These are phyloP conservation scores for Uria lomvia DNA, from an alignment of 2,113 vertebrate species.

Conservation along the genomic window DNA sequence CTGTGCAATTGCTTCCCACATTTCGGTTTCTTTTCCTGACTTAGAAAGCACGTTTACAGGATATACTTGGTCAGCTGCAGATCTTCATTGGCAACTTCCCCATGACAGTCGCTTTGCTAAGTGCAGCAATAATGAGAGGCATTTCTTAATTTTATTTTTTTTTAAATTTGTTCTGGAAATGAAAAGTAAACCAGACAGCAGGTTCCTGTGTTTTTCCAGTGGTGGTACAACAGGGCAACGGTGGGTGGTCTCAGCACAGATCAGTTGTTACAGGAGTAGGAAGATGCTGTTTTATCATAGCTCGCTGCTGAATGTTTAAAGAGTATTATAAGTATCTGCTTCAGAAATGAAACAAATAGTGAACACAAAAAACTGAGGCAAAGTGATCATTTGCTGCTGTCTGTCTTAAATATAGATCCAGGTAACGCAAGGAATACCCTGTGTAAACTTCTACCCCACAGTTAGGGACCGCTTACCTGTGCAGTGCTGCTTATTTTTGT, in stretches of 20 bases:
- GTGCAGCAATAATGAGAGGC: not conserved
- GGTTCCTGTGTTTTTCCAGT: not conserved
- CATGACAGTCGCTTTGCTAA: not conserved
- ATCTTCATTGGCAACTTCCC: not conserved
- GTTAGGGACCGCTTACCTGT: not conserved
- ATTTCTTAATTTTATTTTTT: not conserved
- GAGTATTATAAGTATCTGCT: not conserved
- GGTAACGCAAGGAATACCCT: not conserved
- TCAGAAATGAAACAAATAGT: not conserved
- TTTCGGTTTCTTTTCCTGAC: constrained; percentile 19
- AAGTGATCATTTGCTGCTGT: not conserved
- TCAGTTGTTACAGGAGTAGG: not conserved
- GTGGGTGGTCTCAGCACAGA: not conserved
- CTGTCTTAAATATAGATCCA: not conserved
- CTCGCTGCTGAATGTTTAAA: not conserved
- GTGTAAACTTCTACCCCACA: not conserved
- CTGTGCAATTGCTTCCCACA: not conserved
- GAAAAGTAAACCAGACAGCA: not conserved
- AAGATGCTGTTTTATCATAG: constrained; percentile 38
- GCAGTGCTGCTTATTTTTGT: not conserved
- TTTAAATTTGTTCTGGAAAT: not conserved
- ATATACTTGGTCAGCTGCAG: not conserved
- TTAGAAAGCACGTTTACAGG: not conserved
- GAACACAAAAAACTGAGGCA: not conserved
- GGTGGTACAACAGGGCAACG: not conserved